phyloP scores from a whole-genome alignment of 2,888 invertebrate genomes.

The Hypomecis punctinalis region DNA sequence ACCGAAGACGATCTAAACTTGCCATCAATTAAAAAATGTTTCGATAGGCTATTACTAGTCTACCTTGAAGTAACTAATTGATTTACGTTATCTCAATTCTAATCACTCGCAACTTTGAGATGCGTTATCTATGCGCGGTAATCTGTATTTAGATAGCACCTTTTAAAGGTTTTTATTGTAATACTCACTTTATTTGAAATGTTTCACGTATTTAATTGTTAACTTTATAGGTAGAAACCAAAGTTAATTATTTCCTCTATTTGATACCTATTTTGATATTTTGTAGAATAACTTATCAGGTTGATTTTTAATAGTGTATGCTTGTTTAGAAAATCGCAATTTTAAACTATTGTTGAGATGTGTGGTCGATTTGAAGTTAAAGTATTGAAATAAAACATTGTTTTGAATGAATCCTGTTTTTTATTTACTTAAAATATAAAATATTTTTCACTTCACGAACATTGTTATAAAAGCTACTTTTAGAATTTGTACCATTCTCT shows the following conservation, averaged over 20 bases:
- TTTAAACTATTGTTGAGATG: slow-evolving; percentile 57
- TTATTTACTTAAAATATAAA: slow-evolving; percentile 33
- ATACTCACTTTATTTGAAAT: slow-evolving; percentile 43
- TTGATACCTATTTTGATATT: slow-evolving; percentile 39
- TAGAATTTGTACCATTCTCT: no score
- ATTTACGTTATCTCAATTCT: no score
- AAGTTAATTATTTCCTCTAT: slow-evolving; percentile 53
- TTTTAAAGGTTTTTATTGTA: slow-evolving; percentile 54
- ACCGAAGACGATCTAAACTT: no score
- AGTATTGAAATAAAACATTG: slow-evolving; percentile 72
- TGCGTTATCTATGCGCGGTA: neutral
- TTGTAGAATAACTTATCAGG: slow-evolving; percentile 37
- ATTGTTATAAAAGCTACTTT: no score
- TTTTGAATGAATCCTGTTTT: slow-evolving; percentile 45
- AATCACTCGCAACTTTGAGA: neutral
- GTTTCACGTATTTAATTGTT: slow-evolving; percentile 49
- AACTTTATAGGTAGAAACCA: slow-evolving; percentile 50
- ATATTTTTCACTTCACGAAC: no score
- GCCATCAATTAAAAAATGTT: no score
- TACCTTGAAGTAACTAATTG: no score
- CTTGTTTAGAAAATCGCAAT: slow-evolving; percentile 56
- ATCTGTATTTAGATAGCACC: slow-evolving; percentile 55
- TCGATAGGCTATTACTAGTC: no score
- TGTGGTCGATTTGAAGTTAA: slow-evolving; percentile 69
- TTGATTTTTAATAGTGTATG: slow-evolving; percentile 55